Evolutionary conservation across 2,113 vertebrate species (phyloP), one percentile per base, ranked within the genome.

Genomic region (Scalopus aquaticus): DNA sequence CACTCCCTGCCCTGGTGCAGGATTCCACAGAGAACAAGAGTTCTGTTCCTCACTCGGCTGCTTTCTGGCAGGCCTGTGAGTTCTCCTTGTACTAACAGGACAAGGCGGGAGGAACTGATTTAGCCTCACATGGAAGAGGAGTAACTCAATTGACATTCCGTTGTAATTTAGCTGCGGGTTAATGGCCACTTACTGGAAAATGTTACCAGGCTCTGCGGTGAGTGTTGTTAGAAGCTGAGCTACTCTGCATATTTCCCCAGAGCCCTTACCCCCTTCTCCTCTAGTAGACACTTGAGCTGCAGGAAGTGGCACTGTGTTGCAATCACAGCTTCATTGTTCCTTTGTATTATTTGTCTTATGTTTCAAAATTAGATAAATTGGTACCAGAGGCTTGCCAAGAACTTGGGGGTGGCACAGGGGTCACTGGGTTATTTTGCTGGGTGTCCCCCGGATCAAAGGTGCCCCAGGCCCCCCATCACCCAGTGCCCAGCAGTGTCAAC

Each of bases 141-240:
- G 32, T 83, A 67, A 91, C 92, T 94, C 95, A 3, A 37, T 92
- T 82, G 90, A 84, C 70, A 32, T 96, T 90, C 96, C 80, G 32
- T 88, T 95, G 54, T 91, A 30, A 96, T 96, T 97, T 91, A 96
- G 51, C 49, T 67, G 56, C 46, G 1, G 73, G 72, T 95, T 96
- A 96, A 97, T 97, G 72, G 46, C 85, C 69, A 86, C 86, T 97
- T 94, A 81, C 95, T 73, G 72, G 88, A 96, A 79, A 95, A 74
- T 39, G 51, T 98, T 97, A 80, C 82, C 37, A 91, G 76, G 73
- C 69, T 97, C 26, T 87, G 81, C 1, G 6, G 81, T 90, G 77
- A 96, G 87, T 92, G 90, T 93, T 94, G 93, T 93, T 90, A 92
- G 88, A 97, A 85, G 80, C 74, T 65, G 35, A 96, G 86, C 96